These are phyloP conservation scores for Lucilia sericata DNA, from an alignment of 1,140 invertebrate species.

Conservation along the genomic window DNA sequence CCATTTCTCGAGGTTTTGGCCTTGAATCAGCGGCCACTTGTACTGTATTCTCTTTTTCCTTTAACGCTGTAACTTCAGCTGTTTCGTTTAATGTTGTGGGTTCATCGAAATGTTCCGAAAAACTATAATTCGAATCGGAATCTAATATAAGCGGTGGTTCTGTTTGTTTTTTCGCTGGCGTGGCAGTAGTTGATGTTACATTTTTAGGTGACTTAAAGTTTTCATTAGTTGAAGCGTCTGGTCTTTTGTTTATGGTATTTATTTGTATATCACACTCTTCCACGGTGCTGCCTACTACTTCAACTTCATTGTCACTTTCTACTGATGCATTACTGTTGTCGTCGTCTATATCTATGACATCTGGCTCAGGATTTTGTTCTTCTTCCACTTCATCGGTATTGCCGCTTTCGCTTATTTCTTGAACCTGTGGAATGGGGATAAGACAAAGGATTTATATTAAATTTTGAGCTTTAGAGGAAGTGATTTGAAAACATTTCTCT, in stretches of 20 bases:
- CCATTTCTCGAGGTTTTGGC: slow-evolving; percentile 48
- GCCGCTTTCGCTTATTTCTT: slow-evolving; percentile 47
- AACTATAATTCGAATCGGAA: slow-evolving; percentile 66
- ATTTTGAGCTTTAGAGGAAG: no score
- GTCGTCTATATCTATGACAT: background rate
- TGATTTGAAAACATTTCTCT: no score
- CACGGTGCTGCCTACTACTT: background rate
- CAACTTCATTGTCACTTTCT: background rate
- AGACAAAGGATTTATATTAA: no score
- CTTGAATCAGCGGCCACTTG: background rate
- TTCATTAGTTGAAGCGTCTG: no score
- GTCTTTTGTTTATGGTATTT: slow-evolving; percentile 1
- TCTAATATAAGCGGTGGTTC: slow-evolving; percentile 48
- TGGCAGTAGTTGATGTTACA: background rate
- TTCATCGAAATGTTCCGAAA: slow-evolving; percentile 64
- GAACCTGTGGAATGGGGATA: slow-evolving; percentile 29
- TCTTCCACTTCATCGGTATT: background rate
- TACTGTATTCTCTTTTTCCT: background rate
- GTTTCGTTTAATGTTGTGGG: slow-evolving; percentile 48
- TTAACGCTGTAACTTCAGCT: background rate
- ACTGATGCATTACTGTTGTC: background rate
- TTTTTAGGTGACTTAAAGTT: slow-evolving; percentile 29
- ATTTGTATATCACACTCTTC: slow-evolving; percentile 17
- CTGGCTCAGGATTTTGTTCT: background rate
- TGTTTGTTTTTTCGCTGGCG: background rate